Conservation (phyloP, 2,888 invertebrate species). For the Eupithecia subfuscata region DNA sequence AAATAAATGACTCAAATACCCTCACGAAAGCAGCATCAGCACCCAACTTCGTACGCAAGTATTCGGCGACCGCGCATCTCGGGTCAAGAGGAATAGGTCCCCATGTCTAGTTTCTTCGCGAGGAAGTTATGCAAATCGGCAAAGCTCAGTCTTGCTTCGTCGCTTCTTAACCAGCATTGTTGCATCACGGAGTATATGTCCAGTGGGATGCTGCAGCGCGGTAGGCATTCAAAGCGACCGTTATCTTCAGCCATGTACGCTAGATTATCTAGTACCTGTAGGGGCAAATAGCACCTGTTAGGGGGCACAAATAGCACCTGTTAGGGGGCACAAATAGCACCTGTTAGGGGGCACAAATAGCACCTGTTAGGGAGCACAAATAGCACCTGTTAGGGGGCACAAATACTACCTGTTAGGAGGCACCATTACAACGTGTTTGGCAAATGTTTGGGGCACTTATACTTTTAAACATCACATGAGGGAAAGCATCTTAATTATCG, state of each 20-base stretch:
- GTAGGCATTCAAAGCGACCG: constrained; percentile 85
- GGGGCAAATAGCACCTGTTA: constrained; percentile 2
- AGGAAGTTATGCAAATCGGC: constrained; percentile 92
- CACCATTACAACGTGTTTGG: too few relatives aligned
- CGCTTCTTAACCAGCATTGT: constrained; percentile 93
- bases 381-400: background rate
- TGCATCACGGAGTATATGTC: constrained; percentile 93
- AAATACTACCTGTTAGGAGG: background rate
- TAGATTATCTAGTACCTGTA: constrained; percentile 90
- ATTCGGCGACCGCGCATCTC: constrained; percentile 36
- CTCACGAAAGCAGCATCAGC: background rate
- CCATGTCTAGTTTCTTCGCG: constrained; percentile 74
- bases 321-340: background rate
- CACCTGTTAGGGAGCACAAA: background rate
- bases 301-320: background rate
- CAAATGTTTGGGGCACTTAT: too few relatives aligned
- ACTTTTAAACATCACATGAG: too few relatives aligned
- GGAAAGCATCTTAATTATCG: too few relatives aligned
- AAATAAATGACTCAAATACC: constrained; percentile 1
- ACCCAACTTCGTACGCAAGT: constrained; percentile 18
- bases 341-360: background rate
- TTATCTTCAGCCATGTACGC: constrained; percentile 87
- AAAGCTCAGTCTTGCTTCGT: constrained; percentile 90
- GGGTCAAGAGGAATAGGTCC: constrained; percentile 40
- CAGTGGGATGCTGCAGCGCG: constrained; percentile 84